Percentiles rank a stretch among this genome's conserved stretches.
These are phyloP conservation scores for Hedychridium roseum DNA, from an alignment of 2,888 invertebrate genomes.

Conservation along the genomic window DNA sequence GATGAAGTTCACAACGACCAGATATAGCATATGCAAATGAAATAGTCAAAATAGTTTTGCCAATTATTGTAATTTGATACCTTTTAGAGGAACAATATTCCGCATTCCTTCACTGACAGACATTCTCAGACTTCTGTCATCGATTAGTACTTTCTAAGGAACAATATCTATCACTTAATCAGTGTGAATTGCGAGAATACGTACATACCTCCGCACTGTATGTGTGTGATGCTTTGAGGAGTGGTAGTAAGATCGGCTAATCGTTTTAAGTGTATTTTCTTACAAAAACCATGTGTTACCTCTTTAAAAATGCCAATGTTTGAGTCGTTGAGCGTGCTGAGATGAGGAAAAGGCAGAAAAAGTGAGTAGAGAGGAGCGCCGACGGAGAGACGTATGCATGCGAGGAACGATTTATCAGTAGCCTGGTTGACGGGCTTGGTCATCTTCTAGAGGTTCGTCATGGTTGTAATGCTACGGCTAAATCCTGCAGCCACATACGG, in stretches of 20 bases:
- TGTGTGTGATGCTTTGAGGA: conserved; percentile 16
- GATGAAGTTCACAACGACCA: too few relatives aligned
- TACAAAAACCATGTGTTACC: conserved; percentile 53
- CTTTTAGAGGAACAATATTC: too few relatives aligned
- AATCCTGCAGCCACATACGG: conserved; percentile 7
- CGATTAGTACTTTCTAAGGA: too few relatives aligned
- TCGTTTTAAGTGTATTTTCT: conserved; percentile 46
- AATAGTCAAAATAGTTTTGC: too few relatives aligned
- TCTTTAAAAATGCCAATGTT: conserved; percentile 52
- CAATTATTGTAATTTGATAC: too few relatives aligned
- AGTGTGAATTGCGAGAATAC: too few relatives aligned
- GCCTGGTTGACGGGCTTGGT: conserved; percentile 31
- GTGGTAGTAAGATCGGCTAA: conserved; percentile 33
- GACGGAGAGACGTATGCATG: conserved; percentile 15
- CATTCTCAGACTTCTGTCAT: too few relatives aligned
- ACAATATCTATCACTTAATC: too few relatives aligned
- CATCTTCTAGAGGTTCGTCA: conserved; percentile 20
- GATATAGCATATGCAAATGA: too few relatives aligned
- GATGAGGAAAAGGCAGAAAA: conserved; percentile 18
- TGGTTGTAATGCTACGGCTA: conserved; percentile 6
- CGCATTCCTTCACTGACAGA: too few relatives aligned
- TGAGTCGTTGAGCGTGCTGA: conserved; percentile 7
- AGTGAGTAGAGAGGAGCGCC: conserved; percentile 8
- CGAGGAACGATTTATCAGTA: conserved; percentile 48
- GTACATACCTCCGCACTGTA: too few relatives aligned